Percentiles rank a stretch among this genome's conserved stretches.
Evolutionary conservation across 2,113 vertebrate species (phyloP).

Genomic region (Dryoscopus gambensis): DNA sequence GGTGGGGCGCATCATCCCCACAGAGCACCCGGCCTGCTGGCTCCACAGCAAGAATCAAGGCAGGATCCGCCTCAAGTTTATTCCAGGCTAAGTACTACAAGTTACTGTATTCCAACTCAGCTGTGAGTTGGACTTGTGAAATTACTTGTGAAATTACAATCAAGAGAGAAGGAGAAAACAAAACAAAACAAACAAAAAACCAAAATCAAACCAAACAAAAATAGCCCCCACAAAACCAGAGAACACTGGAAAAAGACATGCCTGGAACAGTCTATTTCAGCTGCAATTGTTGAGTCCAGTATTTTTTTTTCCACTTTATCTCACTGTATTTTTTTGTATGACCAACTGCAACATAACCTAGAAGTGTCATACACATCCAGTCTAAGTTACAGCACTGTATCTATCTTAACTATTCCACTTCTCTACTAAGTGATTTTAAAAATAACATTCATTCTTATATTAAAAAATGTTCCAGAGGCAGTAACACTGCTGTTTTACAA

Average conservation of each 20-base stretch:
- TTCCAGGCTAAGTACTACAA: background rate
- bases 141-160: background rate
- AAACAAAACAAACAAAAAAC: background rate
- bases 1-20: background rate
- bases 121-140: no score
- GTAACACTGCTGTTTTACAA: background rate
- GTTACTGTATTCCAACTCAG: background rate
- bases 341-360: background rate
- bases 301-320: background rate
- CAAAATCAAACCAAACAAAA: background rate
- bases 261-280: background rate
- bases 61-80: background rate
- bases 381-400: background rate
- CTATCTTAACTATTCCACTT: background rate
- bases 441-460: background rate
- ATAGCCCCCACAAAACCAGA: background rate
- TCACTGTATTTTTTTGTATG: background rate
- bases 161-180: background rate
- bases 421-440: background rate
- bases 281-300: background rate
- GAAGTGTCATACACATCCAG: background rate
- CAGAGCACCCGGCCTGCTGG: background rate
- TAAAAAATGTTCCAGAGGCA: background rate
- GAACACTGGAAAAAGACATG: background rate
- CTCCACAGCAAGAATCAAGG: background rate